Base-by-base conservation (phyloP, 2,113 vertebrate species). In the Anser brachyrhynchus region DNA sequence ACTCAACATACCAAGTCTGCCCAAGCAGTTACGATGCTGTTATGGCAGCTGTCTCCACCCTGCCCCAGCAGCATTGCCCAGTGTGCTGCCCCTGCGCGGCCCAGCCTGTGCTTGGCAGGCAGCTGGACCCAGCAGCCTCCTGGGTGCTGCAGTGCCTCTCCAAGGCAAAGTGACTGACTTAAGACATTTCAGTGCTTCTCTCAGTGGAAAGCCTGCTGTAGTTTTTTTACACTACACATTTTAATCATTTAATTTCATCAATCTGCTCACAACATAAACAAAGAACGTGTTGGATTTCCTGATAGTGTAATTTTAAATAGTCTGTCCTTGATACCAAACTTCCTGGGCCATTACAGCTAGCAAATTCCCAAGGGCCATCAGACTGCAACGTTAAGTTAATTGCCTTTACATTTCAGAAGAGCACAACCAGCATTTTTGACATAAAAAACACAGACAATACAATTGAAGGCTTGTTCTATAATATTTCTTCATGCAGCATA, bases 211-310 rank as follows among this genome's bases (percentile, higher is more conserved):
- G 31, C 12, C 78, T 71, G 70, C 78, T 64, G 58, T 39, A 29
- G 8, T 23, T 70, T 79, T 76, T 79, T 71, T 74, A 65, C 7
- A 31, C 39, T 44, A 69, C 54, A 31, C 2, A 43, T 59, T 92
- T 94, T 51, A 75, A 91, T 70, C 19, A 76, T 70, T 92, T 70
- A 21, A 5, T 66, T 76, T 80, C 59, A 41, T 8, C 19, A 54
- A 80, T 43, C 69, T 49, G 54, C 92, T 94, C 84, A 85, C 74
- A 90, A 94, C 58, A 84, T 76, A 89, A 89, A 75, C 29, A 94
- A 78, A 64, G 75, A 84, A 91, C 89, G 57, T 0, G 9, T 8
- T 82, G 80, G 18, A 44, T 87, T 95, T 91, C 84, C 59, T 94
- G 78, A 91, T 15, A 54, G 62, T 18, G 22, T 51, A 13, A 94